Percentiles rank a stretch among this genome's conserved stretches.
phyloP scores from a whole-genome alignment of 2,888 invertebrate genomes.

The Harmothoe impar region DNA sequence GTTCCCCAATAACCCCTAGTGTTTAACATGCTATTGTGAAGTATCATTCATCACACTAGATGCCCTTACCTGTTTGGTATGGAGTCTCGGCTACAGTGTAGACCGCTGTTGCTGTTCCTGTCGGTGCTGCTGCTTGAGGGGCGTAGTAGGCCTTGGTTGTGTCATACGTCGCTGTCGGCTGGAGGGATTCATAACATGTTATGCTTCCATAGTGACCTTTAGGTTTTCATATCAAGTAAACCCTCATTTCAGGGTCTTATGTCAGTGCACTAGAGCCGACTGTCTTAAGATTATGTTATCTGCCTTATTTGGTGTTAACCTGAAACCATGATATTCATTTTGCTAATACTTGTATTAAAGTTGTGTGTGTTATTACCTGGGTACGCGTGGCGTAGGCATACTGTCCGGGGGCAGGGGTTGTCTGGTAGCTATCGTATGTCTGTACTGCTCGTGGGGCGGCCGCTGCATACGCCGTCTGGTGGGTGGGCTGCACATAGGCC shows the following conservation, averaged over 20 bases:
- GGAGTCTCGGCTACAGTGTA: conserved; percentile 69
- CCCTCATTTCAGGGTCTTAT: too few species aligned
- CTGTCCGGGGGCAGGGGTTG: conserved; percentile 67
- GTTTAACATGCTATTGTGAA: too few species aligned
- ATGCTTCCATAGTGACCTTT: too few species aligned
- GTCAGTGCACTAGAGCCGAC: too few species aligned
- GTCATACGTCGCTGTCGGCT: conserved; percentile 68
- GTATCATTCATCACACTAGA: too few species aligned
- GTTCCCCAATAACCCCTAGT: too few species aligned
- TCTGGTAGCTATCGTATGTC: conserved; percentile 67
- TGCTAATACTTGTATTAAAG: too few species aligned
- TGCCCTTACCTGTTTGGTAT: conserved; percentile 67
- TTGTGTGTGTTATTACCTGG: conserved; percentile 59
- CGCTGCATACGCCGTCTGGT: conserved; percentile 67
- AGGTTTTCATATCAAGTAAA: too few species aligned
- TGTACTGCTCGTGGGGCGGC: conserved; percentile 66
- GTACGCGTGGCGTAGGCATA: conserved; percentile 68
- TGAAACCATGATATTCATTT: too few species aligned
- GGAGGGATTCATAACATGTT: neutral
- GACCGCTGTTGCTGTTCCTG: conserved; percentile 67
- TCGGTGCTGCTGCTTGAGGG: conserved; percentile 66
- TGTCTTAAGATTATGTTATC: too few species aligned
- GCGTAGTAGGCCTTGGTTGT: conserved; percentile 69
- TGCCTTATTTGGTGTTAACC: too few species aligned
- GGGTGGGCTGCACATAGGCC: conserved; percentile 69